phyloP scores from a whole-genome alignment of 2,797 vertebrate species.

The Poecilia wingei region DNA sequence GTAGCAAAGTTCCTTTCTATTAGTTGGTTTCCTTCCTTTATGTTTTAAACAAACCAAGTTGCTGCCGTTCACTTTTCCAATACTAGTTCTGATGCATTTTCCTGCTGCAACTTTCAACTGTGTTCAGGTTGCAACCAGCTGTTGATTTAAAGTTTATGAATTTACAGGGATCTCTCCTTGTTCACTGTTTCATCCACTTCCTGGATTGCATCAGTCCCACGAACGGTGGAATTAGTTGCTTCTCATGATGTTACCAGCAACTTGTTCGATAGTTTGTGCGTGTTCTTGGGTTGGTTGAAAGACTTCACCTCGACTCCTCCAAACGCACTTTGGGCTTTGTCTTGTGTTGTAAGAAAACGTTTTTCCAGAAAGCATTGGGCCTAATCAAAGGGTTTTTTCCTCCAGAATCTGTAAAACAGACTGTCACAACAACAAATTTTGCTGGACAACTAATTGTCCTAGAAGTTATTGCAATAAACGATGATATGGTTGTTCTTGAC shows the following conservation, averaged over 20 bases:
- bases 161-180: background rate
- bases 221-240: background rate
- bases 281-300: background rate
- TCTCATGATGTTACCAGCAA: background rate
- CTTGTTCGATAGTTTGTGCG: background rate
- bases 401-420: background rate
- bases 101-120: background rate
- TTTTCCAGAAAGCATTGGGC: background rate
- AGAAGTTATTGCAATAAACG: too few relatives aligned
- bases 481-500: too few relatives aligned
- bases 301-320: background rate
- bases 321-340: background rate
- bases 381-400: background rate
- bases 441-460: too few relatives aligned
- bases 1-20: too few relatives aligned
- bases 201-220: background rate
- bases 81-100: background rate
- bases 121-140: background rate
- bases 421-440: too few relatives aligned
- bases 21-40: too few relatives aligned
- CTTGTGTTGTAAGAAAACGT: background rate
- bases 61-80: too few relatives aligned
- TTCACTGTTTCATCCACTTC: background rate
- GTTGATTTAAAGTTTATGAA: background rate
- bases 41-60: too few relatives aligned